Conservation (phyloP, 92 coral and sea anemone genomes). For the Epizoanthus stellaris region DNA sequence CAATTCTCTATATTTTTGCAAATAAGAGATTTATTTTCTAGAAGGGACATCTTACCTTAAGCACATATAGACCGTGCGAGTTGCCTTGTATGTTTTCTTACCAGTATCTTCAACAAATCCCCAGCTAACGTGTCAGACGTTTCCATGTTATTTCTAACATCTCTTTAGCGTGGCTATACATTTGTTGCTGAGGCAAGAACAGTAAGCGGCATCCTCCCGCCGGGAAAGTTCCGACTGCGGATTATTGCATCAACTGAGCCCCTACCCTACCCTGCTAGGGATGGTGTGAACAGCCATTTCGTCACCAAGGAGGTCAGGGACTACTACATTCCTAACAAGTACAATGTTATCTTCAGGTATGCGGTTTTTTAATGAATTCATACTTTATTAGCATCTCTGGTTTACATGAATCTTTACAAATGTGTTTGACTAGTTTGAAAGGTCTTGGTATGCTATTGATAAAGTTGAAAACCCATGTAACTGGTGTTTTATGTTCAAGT, state of each 20-base stretch:
- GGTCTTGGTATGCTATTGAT: neutral
- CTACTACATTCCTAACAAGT: conserved; percentile 94
- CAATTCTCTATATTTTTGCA: no score
- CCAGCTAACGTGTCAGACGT: neutral
- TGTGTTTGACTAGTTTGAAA: no score
- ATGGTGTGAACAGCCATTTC: conserved; percentile 87
- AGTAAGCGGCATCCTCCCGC: conserved; percentile 80
- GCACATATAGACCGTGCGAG: neutral
- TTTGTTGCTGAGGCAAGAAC: conserved; percentile 97
- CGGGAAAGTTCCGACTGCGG: conserved; percentile 95
- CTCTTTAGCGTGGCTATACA: conserved; percentile 90
- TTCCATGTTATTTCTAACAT: neutral
- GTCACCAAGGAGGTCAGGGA: conserved; percentile 92
- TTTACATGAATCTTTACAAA: no score
- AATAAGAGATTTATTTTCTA: no score
- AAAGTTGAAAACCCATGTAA: neutral
- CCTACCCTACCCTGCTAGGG: conserved; percentile 94
- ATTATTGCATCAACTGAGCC: conserved; percentile 97
- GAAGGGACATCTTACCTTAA: no score
- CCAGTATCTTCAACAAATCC: neutral
- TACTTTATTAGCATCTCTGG: no score
- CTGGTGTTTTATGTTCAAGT: neutral
- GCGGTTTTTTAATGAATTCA: no score
- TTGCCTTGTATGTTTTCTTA: neutral
- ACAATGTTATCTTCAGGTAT: conserved; percentile 64